A percentile compares a stretch with the other conserved stretches of the same genome.
Conservation (phyloP, 2,113 vertebrate species). For the Lates calcarifer region DNA sequence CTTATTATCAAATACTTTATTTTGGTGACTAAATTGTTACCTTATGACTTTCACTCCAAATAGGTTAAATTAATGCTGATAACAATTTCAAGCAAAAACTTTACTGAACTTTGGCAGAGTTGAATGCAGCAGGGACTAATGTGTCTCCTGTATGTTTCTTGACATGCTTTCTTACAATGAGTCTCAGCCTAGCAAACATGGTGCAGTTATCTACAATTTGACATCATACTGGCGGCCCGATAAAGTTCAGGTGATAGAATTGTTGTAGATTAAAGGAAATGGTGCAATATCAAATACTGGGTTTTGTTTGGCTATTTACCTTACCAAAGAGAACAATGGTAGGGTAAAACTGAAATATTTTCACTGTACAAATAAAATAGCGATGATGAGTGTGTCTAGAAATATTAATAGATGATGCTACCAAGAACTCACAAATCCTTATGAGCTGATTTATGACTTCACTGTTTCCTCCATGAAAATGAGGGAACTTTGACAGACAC, state of each 20-base stretch:
- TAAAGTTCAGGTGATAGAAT: background rate
- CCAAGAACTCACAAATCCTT: background rate
- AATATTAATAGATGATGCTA: background rate
- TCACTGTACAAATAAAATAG: background rate
- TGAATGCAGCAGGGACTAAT: background rate
- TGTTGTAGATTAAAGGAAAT: conserved; percentile 15
- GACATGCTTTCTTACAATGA: background rate
- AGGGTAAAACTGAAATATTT: background rate
- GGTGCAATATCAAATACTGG: background rate
- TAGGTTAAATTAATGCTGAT: background rate
- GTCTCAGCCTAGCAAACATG: background rate
- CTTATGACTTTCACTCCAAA: background rate
- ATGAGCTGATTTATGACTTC: background rate
- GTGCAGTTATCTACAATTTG: conserved; percentile 1
- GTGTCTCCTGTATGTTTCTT: background rate
- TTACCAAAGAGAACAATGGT: background rate
- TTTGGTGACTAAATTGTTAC: background rate
- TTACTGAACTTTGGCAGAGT: background rate
- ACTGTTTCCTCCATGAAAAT: background rate
- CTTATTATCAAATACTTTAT: background rate
- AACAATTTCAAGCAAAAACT: background rate
- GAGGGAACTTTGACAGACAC: conserved; percentile 1
- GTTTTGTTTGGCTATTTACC: background rate
- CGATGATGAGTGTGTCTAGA: background rate
- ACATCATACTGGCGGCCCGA: background rate